These are phyloP conservation scores for Cyrtorhinus lividipennis DNA, from an alignment of 1,140 invertebrate species.

Conservation along the genomic window DNA sequence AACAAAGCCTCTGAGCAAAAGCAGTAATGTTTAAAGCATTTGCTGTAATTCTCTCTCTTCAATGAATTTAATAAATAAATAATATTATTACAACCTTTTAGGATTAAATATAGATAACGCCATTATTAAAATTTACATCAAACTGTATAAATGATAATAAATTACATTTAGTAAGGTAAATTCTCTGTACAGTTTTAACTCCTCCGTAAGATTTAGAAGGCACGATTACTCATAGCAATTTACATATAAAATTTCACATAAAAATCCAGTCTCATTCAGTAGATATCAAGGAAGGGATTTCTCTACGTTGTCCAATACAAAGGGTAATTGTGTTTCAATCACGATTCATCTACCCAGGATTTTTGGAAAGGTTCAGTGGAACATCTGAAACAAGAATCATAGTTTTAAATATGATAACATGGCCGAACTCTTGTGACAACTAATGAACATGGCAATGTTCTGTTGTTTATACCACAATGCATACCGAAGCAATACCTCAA, in stretches of 20 bases:
- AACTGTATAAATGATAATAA: constrained; percentile 5
- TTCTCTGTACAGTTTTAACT: neutral
- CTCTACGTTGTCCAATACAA: constrained; percentile 1
- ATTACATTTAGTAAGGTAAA: neutral
- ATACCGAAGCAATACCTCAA: no score
- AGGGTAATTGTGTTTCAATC: neutral
- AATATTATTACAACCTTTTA: constrained; percentile 5
- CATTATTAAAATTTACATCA: constrained; percentile 7
- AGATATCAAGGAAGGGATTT: neutral
- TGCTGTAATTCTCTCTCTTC: neutral
- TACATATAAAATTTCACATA: constrained; percentile 5
- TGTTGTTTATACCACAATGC: no score
- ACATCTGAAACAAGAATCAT: constrained; percentile 23
- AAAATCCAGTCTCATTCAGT: constrained; percentile 10
- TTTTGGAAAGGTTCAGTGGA: constrained; percentile 26
- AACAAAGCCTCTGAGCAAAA: no score
- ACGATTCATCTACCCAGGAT: constrained; percentile 21
- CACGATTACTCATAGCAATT: constrained; percentile 2
- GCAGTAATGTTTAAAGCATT: neutral
- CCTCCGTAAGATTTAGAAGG: constrained; percentile 9
- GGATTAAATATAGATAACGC: constrained; percentile 5
- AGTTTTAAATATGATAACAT: no score
- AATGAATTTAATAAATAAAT: constrained; percentile 3
- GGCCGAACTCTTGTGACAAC: no score
- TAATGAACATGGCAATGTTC: no score